Evolutionary conservation across 2,113 vertebrate species (phyloP), one percentile per base, ranked within the genome.

Genomic region (Dendrocopos noguchii): DNA sequence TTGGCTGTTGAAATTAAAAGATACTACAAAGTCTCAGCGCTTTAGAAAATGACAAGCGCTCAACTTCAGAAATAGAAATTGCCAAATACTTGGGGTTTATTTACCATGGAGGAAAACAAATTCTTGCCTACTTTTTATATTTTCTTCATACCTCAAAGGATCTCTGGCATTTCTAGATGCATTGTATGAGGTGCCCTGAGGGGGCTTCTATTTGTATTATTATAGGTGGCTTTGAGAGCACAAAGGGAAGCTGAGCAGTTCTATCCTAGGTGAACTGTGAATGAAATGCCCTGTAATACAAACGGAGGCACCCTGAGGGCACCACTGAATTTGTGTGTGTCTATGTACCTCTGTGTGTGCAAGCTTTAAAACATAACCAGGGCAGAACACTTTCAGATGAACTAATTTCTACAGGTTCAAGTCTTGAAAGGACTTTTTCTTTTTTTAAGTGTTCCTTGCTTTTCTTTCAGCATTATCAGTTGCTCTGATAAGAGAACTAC

Each of bases 1-100:
- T 96, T 93, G 64, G 36, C 34, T 93, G 87, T 92, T 90, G 81
- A 93, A 96, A 97, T 96, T 93, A 95, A 91, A 92, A 93, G 84
- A 91, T 68, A 65, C 33, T 81, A 90, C 68, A 71, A 77, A 93
- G 68, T 72, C 74, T 77, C 60, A 65, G 83, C 68, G 85, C 94
- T 46, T 94, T 71, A 80, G 55, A 84, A 93, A 96, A 90, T 6
- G 4, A 91, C 65, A 91, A 93, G 74, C 68, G 74, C 72, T 94
- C 36, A 44, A 24, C 75, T 92, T 90, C 73, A 91, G 79, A 90
- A 93, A 57, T 63, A 92, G 28, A 78, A 91, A 88, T 84, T 87
- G 57, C 31, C 47, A 72, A 64, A 73, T 63, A 86, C 33, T 53
- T 34, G 28, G 20, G 12, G 20, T 76, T 93, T 86, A 94, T 89